phyloP scores from a whole-genome alignment of 2,797 vertebrate genomes.

The Siniperca obscura region DNA sequence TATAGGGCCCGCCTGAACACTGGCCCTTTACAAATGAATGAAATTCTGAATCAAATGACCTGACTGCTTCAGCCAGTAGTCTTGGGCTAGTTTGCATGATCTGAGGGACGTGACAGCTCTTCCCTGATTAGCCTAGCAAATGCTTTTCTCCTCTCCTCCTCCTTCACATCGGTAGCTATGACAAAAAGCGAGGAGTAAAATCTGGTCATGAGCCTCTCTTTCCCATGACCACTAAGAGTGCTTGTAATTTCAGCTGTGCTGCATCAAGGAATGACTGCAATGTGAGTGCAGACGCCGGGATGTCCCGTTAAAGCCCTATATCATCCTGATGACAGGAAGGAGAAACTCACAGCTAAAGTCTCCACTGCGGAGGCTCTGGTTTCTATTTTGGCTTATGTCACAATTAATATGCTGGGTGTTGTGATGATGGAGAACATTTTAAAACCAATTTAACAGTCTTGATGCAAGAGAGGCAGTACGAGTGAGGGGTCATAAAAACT shows the following conservation, averaged over 20 bases:
- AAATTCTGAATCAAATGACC: conserved; percentile 66
- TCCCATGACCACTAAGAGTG: conserved; percentile 73
- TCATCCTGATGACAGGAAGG: conserved; percentile 70
- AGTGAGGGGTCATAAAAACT: conserved; percentile 55
- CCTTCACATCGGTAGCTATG: conserved; percentile 57
- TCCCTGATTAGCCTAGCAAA: conserved; percentile 61
- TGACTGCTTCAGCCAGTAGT: conserved; percentile 50
- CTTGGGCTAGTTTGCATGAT: conserved; percentile 55
- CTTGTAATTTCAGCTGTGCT: conserved; percentile 78
- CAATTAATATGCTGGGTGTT: conserved; percentile 22
- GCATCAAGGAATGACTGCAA: conserved; percentile 75
- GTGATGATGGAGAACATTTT: conserved; percentile 44
- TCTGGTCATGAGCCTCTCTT: conserved; percentile 76
- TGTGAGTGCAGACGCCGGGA: conserved; percentile 71
- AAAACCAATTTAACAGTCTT: conserved; percentile 40
- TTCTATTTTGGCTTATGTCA: conserved; percentile 49
- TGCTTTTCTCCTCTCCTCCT: conserved; percentile 23
- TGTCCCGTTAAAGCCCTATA: conserved; percentile 70
- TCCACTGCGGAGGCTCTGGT: conserved; percentile 23
- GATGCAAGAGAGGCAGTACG: conserved; percentile 35
- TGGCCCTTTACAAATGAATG: conserved; percentile 61
- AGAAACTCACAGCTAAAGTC: conserved; percentile 38
- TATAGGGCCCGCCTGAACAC: conserved; percentile 46
- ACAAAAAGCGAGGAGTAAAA: conserved; percentile 69
- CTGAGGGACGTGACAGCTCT: conserved; percentile 53